Percentiles rank a stretch among this genome's conserved stretches.
These are phyloP conservation scores for Canis aureus DNA, from an alignment of 2,113 vertebrate species.

Conservation along the genomic window DNA sequence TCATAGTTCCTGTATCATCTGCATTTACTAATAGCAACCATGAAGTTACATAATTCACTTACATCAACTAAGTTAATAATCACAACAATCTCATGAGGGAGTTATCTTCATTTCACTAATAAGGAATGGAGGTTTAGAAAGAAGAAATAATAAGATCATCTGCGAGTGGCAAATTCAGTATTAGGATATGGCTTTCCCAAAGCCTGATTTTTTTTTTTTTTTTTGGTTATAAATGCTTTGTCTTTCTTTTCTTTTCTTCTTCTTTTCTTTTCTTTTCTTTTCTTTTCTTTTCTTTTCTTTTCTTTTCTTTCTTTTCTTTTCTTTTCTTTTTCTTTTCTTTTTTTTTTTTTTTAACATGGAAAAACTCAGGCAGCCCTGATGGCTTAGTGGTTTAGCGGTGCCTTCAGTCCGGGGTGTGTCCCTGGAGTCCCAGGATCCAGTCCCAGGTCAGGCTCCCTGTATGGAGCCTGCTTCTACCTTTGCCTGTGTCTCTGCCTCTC, in stretches of 20 bases:
- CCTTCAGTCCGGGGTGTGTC: too few species aligned
- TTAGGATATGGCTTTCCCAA: background rate
- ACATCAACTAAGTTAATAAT: background rate
- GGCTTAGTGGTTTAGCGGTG: too few species aligned
- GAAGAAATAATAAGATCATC: background rate
- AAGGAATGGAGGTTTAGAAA: background rate
- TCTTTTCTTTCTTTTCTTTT: too few species aligned
- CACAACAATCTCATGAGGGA: background rate
- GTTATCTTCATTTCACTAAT: background rate
- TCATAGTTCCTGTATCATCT: background rate
- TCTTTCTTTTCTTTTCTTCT: background rate
- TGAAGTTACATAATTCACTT: background rate
- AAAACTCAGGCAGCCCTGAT: too few species aligned
- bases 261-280: too few species aligned
- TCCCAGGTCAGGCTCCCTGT: too few species aligned
- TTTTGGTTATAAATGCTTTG: slow-evolving; percentile 59
- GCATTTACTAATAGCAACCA: background rate
- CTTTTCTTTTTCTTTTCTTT: too few species aligned
- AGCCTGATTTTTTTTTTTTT: background rate
- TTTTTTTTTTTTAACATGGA: too few species aligned
- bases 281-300: background rate
- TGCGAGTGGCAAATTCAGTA: background rate
- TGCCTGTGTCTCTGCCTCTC: too few species aligned
- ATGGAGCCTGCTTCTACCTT: too few species aligned
- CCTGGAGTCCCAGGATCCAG: too few species aligned